phyloP scores from a whole-genome alignment of 2,113 vertebrate species.

The Suricata suricatta region DNA sequence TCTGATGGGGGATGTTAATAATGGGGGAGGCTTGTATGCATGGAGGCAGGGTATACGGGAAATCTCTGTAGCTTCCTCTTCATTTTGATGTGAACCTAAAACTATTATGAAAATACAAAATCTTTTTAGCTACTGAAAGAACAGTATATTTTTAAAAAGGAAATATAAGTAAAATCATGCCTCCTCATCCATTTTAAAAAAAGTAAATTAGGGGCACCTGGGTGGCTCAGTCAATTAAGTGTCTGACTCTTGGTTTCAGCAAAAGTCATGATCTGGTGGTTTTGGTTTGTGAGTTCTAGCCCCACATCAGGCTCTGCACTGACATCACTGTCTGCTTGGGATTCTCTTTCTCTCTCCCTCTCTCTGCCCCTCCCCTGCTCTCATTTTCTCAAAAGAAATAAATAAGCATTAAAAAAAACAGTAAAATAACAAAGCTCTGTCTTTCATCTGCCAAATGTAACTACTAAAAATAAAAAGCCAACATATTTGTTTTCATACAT shows the following conservation, averaged over 20 bases:
- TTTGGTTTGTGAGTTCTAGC: too few relatives aligned
- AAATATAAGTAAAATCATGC: neutral
- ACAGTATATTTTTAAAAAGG: neutral
- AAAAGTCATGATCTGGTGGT: too few relatives aligned
- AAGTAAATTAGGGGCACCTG: neutral
- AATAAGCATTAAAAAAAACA: neutral
- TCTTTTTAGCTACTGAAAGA: constrained; percentile 12
- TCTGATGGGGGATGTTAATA: neutral
- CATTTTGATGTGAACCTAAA: neutral
- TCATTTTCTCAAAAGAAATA: too few relatives aligned
- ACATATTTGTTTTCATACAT: neutral
- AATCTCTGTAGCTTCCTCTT: neutral
- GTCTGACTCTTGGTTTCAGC: too few relatives aligned
- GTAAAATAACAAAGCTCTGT: neutral
- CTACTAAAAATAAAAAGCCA: neutral
- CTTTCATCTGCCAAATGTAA: constrained; percentile 67
- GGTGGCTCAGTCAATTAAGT: too few relatives aligned
- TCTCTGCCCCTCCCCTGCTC: too few relatives aligned
- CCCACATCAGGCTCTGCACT: too few relatives aligned
- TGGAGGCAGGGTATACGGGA: neutral
- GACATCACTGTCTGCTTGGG: too few relatives aligned
- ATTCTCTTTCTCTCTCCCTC: too few relatives aligned
- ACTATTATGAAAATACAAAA: neutral
- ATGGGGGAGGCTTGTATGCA: neutral
- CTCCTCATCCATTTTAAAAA: constrained; percentile 17